Conservation (phyloP, 2,113 vertebrate genomes). For the Climacteris rufus region DNA sequence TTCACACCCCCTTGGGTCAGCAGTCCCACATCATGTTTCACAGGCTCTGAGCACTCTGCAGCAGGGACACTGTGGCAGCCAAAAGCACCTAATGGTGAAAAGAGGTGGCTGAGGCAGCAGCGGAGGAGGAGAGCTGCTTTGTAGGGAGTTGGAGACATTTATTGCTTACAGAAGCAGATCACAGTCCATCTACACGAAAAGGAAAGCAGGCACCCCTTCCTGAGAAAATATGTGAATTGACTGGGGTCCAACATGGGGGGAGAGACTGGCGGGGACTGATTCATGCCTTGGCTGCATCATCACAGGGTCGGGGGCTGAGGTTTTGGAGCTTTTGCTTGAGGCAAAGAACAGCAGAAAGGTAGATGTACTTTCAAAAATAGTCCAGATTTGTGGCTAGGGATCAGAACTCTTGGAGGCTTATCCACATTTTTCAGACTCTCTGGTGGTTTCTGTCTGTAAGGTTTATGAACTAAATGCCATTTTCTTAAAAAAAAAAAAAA, state of each 20-base stretch:
- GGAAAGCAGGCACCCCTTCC: constrained; percentile 20
- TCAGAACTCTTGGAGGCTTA: constrained; percentile 40
- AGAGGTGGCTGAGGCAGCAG: not conserved
- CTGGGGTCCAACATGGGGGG: not conserved
- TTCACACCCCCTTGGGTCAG: not conserved
- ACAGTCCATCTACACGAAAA: not conserved
- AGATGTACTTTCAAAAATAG: constrained; percentile 45
- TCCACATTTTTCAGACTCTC: constrained; percentile 45
- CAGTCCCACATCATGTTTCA: rapidly evolving
- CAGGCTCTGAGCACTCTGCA: not conserved
- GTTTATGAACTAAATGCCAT: constrained; percentile 31
- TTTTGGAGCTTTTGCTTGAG: constrained; percentile 28
- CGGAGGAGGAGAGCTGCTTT: not conserved
- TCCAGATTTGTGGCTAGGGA: constrained; percentile 34
- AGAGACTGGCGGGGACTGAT: not conserved
- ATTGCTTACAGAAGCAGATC: constrained; percentile 45
- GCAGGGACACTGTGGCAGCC: not conserved
- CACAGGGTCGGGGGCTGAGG: not conserved
- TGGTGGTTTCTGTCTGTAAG: constrained; percentile 31
- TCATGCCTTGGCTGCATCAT: constrained; percentile 44
- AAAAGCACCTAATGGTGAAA: not conserved
- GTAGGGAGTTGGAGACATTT: not conserved
- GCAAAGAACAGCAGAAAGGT: constrained; percentile 50
- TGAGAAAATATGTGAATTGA: constrained; percentile 35
- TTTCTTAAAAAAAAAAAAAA: not conserved